phyloP scores from a whole-genome alignment of 2,113 vertebrate genomes.

The Scortum barcoo region DNA sequence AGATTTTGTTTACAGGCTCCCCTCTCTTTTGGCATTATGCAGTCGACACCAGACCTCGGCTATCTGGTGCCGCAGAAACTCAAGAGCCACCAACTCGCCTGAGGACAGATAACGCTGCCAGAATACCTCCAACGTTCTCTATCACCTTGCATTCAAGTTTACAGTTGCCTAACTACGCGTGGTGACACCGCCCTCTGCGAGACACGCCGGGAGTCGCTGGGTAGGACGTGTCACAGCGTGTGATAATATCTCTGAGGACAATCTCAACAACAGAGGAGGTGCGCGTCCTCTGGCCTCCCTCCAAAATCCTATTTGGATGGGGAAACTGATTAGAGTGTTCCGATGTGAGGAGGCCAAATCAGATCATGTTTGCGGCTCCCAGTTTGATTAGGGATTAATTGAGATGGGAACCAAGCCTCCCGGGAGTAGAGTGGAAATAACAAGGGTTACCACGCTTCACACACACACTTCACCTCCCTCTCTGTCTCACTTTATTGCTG shows the following conservation, averaged over 20 bases:
- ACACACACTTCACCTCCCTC: conserved; percentile 29
- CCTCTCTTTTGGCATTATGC: conserved; percentile 60
- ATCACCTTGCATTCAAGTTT: conserved; percentile 70
- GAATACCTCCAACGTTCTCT: conserved; percentile 46
- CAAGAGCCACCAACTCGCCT: conserved; percentile 46
- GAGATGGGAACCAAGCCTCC: conserved; percentile 66
- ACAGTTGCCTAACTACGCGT: conserved; percentile 47
- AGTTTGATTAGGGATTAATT: conserved; percentile 81
- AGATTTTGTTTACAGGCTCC: conserved; percentile 66
- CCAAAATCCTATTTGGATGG: conserved; percentile 64
- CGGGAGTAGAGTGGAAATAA: conserved; percentile 64
- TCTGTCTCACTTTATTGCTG: conserved; percentile 42
- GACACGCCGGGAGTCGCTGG: conserved; percentile 25
- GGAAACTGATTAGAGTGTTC: conserved; percentile 72
- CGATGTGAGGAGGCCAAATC: conserved; percentile 74
- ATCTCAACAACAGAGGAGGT: conserved; percentile 49
- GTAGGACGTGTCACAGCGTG: conserved; percentile 51
- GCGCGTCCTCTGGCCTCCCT: conserved; percentile 63
- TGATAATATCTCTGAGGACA: conserved; percentile 66
- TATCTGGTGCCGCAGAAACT: conserved; percentile 43
- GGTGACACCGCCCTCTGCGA: conserved; percentile 51
- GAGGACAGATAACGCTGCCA: conserved; percentile 53
- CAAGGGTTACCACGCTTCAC: conserved; percentile 46
- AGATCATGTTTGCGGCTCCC: conserved; percentile 80
- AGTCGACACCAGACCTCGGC: conserved; percentile 50